Base-by-base conservation (phyloP, 2,888 invertebrate genomes). In the Nomada hirtipes region DNA sequence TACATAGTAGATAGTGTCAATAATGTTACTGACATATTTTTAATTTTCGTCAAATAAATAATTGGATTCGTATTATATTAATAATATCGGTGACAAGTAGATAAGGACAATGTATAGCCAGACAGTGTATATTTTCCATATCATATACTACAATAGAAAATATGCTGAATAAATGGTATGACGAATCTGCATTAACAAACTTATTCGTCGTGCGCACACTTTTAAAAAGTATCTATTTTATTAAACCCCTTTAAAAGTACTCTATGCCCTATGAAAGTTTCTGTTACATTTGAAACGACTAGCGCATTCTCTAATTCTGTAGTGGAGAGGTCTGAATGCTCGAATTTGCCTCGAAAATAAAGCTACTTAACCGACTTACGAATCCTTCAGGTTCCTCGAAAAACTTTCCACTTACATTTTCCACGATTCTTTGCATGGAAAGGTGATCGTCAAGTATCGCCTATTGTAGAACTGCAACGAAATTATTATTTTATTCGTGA, bases 301-400 rank as follows among this genome's bases (percentile, higher is more conserved):
- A 9, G 15, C 50, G 61, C 55, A 76, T 63, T 63, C 50, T 20
- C n/a, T 50, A 15, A 47, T 15, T 47, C 26, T 26, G 59, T 20
- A n/a, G 26, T 2, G 13, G 50, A 11, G 29, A n/a, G 13, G 4
- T 44, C 53, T 70, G 59, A 64, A 65, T 52, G 4, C 52, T 60
- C 65, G 59, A 64, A 65, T 52, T 70, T n/a, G 11, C 20, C 11
- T 36, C n/a, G 26, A 23, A 29, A 71, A 55, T 53, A 65, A 77
- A 50, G 18, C 60, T 20, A 59, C 65, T 77, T 79, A 77, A 79
- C 65, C 60, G 70, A 55, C 53, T 68, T 76, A 69, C 44, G 18
- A 63, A 70, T 59, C n/a, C 44, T 65, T 36, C 36, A 13, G 55
- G 67, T 55, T 67, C 67, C 36, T 26, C 26, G 47, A 61, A 53